Percentiles rank a stretch among this genome's conserved stretches.
Conservation (phyloP, 2,888 invertebrate species). For the Erebia epiphron region DNA sequence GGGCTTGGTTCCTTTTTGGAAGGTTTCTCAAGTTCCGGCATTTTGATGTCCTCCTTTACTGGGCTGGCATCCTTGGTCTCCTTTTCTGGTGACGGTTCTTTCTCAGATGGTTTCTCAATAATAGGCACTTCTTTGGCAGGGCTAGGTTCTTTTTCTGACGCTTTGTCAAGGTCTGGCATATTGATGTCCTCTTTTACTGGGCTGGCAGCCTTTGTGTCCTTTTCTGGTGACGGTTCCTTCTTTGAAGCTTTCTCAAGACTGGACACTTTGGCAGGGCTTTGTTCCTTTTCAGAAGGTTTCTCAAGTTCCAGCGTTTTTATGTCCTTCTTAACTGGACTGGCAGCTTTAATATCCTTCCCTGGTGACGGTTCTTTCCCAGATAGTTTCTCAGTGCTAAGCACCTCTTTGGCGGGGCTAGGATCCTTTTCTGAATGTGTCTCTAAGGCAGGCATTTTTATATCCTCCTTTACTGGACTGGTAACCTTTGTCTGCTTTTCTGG, state of each 20-base stretch:
- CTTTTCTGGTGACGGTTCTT: slow-evolving; percentile 5
- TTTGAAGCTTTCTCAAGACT: not conserved
- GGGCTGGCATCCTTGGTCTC: not conserved
- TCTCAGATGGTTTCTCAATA: not conserved
- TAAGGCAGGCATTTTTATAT: not conserved
- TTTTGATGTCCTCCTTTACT: not conserved
- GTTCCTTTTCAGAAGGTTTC: slow-evolving; percentile 30
- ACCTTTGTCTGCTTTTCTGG: not conserved
- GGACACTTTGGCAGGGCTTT: slow-evolving; percentile 17
- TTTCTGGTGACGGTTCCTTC: not conserved
- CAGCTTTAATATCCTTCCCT: not conserved
- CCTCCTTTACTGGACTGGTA: not conserved
- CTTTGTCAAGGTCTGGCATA: not conserved
- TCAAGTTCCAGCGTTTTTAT: not conserved
- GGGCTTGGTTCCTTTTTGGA: slow-evolving; percentile 1
- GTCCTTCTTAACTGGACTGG: not conserved
- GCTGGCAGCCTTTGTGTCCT: not conserved
- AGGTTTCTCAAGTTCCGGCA: not conserved
- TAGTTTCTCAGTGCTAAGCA: not conserved
- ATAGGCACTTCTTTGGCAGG: slow-evolving; percentile 14
- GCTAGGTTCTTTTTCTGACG: slow-evolving; percentile 21
- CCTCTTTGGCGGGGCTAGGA: slow-evolving; percentile 3
- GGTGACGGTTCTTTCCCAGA: slow-evolving; percentile 13
- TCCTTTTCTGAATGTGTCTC: not conserved
- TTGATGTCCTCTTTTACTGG: not conserved